phyloP scores from a whole-genome alignment of 2,888 invertebrate genomes.

The Tryphoninae sp. region DNA sequence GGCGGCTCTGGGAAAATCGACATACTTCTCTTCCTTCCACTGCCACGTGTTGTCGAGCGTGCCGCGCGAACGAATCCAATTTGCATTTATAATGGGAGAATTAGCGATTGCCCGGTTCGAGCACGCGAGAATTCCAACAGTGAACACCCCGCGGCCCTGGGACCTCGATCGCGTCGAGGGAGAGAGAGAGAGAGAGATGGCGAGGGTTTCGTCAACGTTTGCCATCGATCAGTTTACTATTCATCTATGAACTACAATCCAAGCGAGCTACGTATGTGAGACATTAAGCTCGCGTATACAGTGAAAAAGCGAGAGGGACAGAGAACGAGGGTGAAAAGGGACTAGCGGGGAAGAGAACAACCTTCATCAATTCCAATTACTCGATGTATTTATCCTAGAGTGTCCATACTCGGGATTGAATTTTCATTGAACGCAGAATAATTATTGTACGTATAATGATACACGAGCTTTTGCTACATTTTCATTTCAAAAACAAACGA shows the following conservation, averaged over 20 bases:
- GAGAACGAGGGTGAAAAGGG: constrained; percentile 1
- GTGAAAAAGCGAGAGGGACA: constrained; percentile 6
- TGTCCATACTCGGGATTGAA: constrained; percentile 44
- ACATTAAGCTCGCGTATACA: constrained; percentile 48
- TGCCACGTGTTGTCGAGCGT: constrained; percentile 31
- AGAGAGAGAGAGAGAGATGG: too few relatives aligned
- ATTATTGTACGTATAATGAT: constrained; percentile 35
- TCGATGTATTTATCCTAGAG: constrained; percentile 52
- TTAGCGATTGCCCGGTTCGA: constrained; percentile 68
- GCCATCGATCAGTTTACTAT: constrained; percentile 45
- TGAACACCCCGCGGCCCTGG: neutral
- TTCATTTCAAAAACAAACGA: neutral
- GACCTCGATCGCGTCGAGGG: too few relatives aligned
- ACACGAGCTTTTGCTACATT: neutral
- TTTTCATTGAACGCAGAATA: constrained; percentile 52
- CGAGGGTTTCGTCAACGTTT: constrained; percentile 38
- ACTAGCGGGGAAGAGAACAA: neutral
- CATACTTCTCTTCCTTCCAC: neutral
- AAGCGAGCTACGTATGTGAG: constrained; percentile 31
- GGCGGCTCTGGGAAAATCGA: neutral
- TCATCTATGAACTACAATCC: constrained; percentile 19
- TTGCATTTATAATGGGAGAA: constrained; percentile 71
- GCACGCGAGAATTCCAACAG: constrained; percentile 42
- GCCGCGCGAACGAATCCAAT: constrained; percentile 64
- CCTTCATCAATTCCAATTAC: constrained; percentile 55